These are phyloP conservation scores for Colinus virginianus DNA, from an alignment of 2,113 vertebrate species.

Conservation along the genomic window DNA sequence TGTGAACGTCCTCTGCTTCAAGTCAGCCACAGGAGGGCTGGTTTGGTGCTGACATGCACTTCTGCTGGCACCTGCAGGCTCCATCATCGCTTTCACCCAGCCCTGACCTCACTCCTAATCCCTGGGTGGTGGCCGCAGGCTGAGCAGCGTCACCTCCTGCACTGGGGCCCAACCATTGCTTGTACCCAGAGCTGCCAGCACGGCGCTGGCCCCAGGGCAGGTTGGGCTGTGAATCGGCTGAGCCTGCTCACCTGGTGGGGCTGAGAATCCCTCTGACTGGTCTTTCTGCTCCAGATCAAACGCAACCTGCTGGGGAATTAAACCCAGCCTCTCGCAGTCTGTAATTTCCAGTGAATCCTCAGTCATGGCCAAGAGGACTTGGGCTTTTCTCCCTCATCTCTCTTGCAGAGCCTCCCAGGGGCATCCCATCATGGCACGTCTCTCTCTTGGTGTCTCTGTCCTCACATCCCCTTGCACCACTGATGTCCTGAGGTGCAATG, in stretches of 20 bases:
- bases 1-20: background rate
- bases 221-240: background rate
- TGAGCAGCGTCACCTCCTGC: fast-evolving
- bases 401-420: background rate
- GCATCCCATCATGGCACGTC: fast-evolving
- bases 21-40: background rate
- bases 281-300: constrained; percentile 22
- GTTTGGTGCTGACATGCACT: background rate
- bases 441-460: background rate
- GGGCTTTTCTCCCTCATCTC: background rate
- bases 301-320: background rate
- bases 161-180: background rate
- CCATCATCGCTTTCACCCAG: background rate
- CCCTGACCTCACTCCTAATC: background rate
- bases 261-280: background rate
- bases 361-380: background rate
- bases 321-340: background rate
- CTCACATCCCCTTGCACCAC: background rate
- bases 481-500: background rate
- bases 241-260: constrained; percentile 36
- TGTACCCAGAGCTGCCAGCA: background rate
- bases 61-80: background rate
- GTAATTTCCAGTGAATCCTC: background rate
- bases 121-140: fast-evolving
- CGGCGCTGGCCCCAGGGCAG: background rate